phyloP scores from a whole-genome alignment of 1,140 invertebrate species.

The Achroia grisella region DNA sequence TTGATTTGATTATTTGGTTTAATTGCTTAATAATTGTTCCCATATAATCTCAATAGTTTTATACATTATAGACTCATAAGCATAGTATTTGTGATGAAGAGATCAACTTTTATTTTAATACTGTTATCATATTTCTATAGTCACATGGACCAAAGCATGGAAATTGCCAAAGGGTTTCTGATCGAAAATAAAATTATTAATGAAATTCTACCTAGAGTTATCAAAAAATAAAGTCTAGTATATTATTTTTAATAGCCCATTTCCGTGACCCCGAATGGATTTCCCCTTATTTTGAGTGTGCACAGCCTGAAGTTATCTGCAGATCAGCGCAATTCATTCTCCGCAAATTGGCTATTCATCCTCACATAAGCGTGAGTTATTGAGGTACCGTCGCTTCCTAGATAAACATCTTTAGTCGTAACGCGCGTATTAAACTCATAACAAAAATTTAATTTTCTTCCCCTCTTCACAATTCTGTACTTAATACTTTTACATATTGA shows the following conservation, averaged over 20 bases:
- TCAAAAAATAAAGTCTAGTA: slow-evolving; percentile 1
- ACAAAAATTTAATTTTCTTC: slow-evolving; percentile 4
- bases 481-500: no score
- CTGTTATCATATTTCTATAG: no score
- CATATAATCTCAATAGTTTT: no score
- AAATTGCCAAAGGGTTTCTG: no score
- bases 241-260: slow-evolving; percentile 8
- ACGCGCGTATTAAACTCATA: slow-evolving; percentile 17
- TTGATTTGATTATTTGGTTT: no score
- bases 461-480: background rate
- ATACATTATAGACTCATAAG: no score
- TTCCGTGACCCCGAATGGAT: slow-evolving; percentile 1
- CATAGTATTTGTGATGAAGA: no score
- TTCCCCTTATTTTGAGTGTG: slow-evolving; percentile 3
- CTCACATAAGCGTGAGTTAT: slow-evolving; percentile 51
- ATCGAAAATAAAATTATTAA: no score
- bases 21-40: no score
- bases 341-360: slow-evolving; percentile 58
- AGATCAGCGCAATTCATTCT: slow-evolving; percentile 46
- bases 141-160: no score
- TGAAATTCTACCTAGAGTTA: no score
- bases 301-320: slow-evolving; percentile 31
- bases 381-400: slow-evolving; percentile 20
- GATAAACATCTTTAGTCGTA: slow-evolving; percentile 34
- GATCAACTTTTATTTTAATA: no score